Conservation (phyloP, 2,113 vertebrate genomes). For the Petrocephalus microphthalmus region DNA sequence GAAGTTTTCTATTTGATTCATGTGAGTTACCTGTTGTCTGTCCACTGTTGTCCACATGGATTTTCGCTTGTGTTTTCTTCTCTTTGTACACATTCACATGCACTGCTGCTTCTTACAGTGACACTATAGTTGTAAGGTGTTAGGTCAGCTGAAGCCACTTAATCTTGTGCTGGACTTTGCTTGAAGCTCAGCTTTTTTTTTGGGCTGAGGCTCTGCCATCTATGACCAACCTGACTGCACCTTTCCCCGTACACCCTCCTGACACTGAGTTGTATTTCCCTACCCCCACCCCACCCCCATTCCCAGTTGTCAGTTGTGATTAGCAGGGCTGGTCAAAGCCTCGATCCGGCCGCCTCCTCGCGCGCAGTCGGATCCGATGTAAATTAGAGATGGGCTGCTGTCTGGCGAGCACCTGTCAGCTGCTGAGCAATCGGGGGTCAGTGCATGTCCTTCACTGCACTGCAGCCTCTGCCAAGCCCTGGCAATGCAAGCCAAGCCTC, state of each 20-base stretch:
- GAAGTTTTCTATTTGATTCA: neutral
- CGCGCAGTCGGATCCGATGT: conserved; percentile 5
- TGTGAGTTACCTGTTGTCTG: neutral
- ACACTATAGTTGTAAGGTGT: neutral
- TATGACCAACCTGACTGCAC: neutral
- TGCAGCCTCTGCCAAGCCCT: neutral
- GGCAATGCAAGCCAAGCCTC: neutral
- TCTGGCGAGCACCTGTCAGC: conserved; percentile 9
- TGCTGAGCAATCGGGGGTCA: neutral
- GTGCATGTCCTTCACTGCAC: conserved; percentile 2
- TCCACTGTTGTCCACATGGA: neutral
- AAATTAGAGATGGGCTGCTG: conserved; percentile 4
- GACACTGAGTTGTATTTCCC: neutral
- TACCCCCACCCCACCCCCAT: neutral
- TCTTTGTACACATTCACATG: neutral
- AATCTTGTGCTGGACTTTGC: neutral
- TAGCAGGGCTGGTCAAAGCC: conserved; percentile 1
- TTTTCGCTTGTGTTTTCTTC: neutral
- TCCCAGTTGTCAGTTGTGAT: conserved; percentile 3
- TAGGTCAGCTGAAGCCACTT: neutral
- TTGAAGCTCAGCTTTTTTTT: neutral
- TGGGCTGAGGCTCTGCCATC: neutral
- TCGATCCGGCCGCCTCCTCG: neutral
- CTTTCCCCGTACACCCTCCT: neutral
- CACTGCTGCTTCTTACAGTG: neutral